Evolutionary conservation across 1,140 invertebrate genomes (phyloP), one percentile per base, ranked within the genome.

Genomic region (Diorhabda sublineata): DNA sequence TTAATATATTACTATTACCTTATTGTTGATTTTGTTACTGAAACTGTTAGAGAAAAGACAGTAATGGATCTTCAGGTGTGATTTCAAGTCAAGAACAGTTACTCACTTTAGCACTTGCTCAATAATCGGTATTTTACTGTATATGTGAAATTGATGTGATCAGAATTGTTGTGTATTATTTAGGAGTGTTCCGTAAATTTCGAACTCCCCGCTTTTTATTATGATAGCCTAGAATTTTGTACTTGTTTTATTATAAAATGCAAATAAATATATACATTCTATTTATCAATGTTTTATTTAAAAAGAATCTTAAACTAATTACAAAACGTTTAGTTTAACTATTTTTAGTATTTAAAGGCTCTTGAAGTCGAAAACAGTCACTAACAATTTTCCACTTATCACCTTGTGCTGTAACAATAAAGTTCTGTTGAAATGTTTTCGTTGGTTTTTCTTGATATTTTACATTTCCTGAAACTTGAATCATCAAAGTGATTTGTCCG

Each of bases 331-430:
- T 1, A 26, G 26, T 26, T 26, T 26, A 26, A 26, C 26, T 26
- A 26, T 26, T 56, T 5, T 60, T 66, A 58, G 63, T 56, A 47
- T 47, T 73, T 62, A 80, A 73, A 6, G 76, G 75, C 69, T 91
- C 89, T 85, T 93, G 90, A 73, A 90, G 83, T 76, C 93, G 84
- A 76, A 81, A 94, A 72, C 87, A 91, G 78, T 95, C 93, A 59
- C 88, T 92, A 42, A 92, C 91, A 69, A 96, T 93, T 83, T 94
- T 94, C 93, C 92, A 95, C 78, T 94, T 93, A 68, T 93, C 91
- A 41, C 87, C 90, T 74, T 91, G 87, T 8, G 90, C 91, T 0
- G 92, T 92, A 11, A 96, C 87, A 2, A 94, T 81, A 75, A 95
- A 95, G 7, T 88, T 91, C 81, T 96, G 92, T 74, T 90, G 88